Conservation (phyloP, 2,888 invertebrate genomes). For the Platerodrilus igneus region DNA sequence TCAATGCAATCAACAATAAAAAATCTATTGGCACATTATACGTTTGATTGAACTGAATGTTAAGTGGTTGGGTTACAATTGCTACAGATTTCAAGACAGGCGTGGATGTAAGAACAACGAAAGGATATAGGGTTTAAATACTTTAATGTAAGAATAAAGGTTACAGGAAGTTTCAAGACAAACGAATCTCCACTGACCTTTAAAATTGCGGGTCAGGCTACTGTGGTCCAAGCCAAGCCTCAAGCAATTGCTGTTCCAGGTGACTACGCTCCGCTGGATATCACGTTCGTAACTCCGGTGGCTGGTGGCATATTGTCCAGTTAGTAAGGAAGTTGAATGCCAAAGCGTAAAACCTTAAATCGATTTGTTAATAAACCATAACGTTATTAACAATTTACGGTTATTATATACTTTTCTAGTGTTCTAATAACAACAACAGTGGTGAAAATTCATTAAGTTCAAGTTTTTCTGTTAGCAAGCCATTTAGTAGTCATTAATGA, state of each 20-base stretch:
- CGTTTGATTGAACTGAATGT: background rate
- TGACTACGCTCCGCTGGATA: slow-evolving; percentile 30
- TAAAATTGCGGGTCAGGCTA: slow-evolving; percentile 26
- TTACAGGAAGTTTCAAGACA: too few relatives aligned
- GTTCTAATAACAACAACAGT: too few relatives aligned
- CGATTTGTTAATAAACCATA: slow-evolving; percentile 7
- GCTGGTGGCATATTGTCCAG: slow-evolving; percentile 27
- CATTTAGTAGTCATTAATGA: too few relatives aligned
- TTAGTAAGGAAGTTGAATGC: slow-evolving; percentile 10
- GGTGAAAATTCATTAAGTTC: too few relatives aligned
- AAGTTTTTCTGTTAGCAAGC: too few relatives aligned
- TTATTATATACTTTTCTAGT: too few relatives aligned
- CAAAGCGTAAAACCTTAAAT: slow-evolving; percentile 6
- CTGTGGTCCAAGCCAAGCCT: slow-evolving; percentile 30
- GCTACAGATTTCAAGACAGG: too few relatives aligned
- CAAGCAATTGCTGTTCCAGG: slow-evolving; percentile 32
- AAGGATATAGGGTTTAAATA: too few relatives aligned
- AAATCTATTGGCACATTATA: background rate
- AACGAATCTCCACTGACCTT: slow-evolving; percentile 30
- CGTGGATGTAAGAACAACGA: too few relatives aligned
- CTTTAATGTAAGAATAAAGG: too few relatives aligned
- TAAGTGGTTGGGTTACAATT: too few relatives aligned
- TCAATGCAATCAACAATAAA: too few relatives aligned
- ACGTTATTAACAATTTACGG: background rate
- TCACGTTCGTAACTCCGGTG: slow-evolving; percentile 25